phyloP scores from a whole-genome alignment of 2,797 vertebrate genomes.

The Chrysocyon brachyurus region DNA sequence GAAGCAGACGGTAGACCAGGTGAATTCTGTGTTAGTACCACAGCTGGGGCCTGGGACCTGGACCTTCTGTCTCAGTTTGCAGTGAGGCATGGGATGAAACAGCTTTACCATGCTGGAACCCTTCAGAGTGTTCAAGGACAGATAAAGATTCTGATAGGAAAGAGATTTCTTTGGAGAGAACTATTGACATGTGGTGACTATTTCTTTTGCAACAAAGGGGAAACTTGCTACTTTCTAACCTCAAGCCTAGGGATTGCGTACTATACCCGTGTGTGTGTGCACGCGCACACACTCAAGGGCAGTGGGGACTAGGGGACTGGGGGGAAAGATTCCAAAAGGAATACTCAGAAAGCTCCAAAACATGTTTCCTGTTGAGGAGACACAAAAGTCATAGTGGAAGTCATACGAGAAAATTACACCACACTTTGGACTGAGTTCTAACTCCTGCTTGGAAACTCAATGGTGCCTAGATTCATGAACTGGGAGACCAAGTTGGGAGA shows the following conservation, averaged over 20 bases:
- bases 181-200: not conserved
- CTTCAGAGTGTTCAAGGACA: not conserved
- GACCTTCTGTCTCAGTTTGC: not conserved
- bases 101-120: not conserved
- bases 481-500: not conserved
- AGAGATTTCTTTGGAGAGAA: not conserved
- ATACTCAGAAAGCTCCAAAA: not conserved
- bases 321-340: not conserved
- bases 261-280: not conserved
- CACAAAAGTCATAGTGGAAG: not conserved
- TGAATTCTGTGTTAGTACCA: not conserved
- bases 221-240: not conserved
- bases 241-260: not conserved
- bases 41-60: not conserved
- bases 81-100: not conserved
- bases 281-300: accelerated
- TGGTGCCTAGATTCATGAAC: not conserved
- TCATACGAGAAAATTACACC: not conserved
- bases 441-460: not conserved
- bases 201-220: not conserved
- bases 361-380: not conserved
- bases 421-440: accelerated
- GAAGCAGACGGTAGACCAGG: not conserved
- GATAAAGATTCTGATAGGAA: not conserved
- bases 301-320: accelerated